Conservation (phyloP, 1,140 invertebrate genomes). For the Drosophila teissieri region DNA sequence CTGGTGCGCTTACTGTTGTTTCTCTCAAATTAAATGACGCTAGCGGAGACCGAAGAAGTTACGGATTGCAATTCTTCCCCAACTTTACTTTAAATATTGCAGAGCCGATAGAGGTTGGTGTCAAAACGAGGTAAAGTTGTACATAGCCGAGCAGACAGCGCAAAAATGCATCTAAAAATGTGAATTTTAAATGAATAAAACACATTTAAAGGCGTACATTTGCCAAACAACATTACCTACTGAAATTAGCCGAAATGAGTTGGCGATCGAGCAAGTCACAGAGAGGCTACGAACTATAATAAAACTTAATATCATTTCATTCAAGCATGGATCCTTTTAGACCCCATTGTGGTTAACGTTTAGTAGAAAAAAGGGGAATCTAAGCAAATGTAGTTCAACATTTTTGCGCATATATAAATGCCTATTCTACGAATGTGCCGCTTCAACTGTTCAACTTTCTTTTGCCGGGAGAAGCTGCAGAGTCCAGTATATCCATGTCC, state of each 20-base stretch:
- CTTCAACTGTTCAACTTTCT: conserved; percentile 13
- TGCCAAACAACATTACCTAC: no score
- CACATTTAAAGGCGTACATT: no score
- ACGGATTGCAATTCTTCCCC: conserved; percentile 11
- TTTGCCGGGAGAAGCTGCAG: conserved; percentile 25
- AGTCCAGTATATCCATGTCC: conserved; percentile 26
- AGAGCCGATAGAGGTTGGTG: background rate
- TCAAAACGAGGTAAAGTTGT: background rate
- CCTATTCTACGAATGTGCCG: conserved; percentile 3
- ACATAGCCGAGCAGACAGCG: background rate
- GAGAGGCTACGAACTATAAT: background rate
- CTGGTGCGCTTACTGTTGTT: conserved; percentile 6
- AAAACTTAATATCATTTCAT: conserved; percentile 5
- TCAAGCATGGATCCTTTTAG: background rate
- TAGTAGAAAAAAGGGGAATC: conserved; percentile 7
- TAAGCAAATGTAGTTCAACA: conserved; percentile 21
- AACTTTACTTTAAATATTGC: conserved; percentile 6
- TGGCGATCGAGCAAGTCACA: no score
- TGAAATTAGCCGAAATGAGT: no score
- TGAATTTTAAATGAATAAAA: no score
- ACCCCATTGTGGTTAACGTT: conserved; percentile 29
- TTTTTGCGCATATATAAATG: conserved; percentile 10
- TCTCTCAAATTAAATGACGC: conserved; percentile 38
- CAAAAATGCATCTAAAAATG: background rate
- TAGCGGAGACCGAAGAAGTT: conserved; percentile 4